Evolutionary conservation across 2,797 vertebrate species (phyloP).

Genomic region (Epinephelus coioides): DNA sequence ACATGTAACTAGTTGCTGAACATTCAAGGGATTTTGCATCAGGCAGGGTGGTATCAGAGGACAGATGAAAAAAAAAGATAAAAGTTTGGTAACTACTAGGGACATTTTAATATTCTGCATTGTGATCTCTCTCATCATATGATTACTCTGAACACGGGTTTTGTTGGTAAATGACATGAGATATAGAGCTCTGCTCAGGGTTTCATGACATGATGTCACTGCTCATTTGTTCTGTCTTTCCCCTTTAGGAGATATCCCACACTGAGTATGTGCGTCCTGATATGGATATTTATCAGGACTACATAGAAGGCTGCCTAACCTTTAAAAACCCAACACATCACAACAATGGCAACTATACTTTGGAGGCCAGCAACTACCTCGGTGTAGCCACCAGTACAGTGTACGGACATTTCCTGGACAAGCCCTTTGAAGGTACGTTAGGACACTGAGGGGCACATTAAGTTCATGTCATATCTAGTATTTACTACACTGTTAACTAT

Average conservation of each 20-base stretch:
- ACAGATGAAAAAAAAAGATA: no score
- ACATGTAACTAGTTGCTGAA: no score
- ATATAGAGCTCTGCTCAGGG: not conserved
- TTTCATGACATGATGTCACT: not conserved
- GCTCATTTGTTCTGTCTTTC: constrained; percentile 6
- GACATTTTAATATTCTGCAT: no score
- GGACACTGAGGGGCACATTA: not conserved
- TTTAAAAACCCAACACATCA: constrained; percentile 97
- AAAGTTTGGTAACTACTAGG: no score
- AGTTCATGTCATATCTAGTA: not conserved
- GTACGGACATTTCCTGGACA: constrained; percentile 93
- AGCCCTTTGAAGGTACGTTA: constrained; percentile 81
- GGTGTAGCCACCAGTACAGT: constrained; percentile 90
- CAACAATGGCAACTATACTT: constrained; percentile 98
- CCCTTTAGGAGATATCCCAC: constrained; percentile 71
- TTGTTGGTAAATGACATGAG: not conserved
- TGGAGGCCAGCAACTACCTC: constrained; percentile 92
- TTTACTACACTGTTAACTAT: not conserved
- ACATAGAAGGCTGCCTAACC: constrained; percentile 93
- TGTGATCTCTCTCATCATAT: no score
- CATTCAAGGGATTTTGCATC: not conserved
- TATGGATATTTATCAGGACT: constrained; percentile 90
- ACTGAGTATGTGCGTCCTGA: constrained; percentile 89
- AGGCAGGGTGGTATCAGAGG: no score
- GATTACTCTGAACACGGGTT: no score